A percentile compares a stretch with the other conserved stretches of the same genome.
These are phyloP conservation scores for Pagrus major DNA, from an alignment of 2,113 vertebrate genomes.

Conservation along the genomic window DNA sequence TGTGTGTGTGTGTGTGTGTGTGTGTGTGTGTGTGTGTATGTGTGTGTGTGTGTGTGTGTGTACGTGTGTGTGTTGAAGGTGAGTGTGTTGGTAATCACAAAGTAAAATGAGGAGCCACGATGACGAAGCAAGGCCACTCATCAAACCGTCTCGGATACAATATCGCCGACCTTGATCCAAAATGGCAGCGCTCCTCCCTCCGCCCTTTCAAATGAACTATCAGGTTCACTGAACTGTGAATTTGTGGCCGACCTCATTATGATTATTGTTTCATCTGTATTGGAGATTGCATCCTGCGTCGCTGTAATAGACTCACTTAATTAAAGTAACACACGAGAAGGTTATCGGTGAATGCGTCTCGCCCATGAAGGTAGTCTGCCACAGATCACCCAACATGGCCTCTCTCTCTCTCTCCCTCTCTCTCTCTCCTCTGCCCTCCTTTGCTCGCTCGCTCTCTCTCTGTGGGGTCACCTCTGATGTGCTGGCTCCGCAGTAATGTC, in stretches of 20 bases:
- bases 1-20: slow-evolving; percentile 22
- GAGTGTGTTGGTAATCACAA: slow-evolving; percentile 26
- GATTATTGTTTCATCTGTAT: slow-evolving; percentile 59
- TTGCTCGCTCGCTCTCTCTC: not conserved
- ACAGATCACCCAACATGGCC: slow-evolving; percentile 1
- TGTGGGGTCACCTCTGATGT: slow-evolving; percentile 50
- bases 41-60: slow-evolving; percentile 16
- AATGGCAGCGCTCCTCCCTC: slow-evolving; percentile 30
- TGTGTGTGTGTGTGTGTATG: slow-evolving; percentile 20
- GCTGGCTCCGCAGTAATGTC: slow-evolving; percentile 47
- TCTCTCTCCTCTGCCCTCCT: not conserved
- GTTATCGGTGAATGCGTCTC: not conserved
- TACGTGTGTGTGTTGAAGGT: not conserved
- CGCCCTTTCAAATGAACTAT: slow-evolving; percentile 28
- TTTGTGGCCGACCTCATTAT: slow-evolving; percentile 52
- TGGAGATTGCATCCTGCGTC: slow-evolving; percentile 25
- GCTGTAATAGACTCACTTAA: slow-evolving; percentile 36
- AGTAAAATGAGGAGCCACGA: slow-evolving; percentile 34
- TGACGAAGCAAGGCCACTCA: slow-evolving; percentile 13
- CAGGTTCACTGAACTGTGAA: slow-evolving; percentile 56
- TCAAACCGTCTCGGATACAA: slow-evolving; percentile 33
- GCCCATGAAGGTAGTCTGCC: slow-evolving; percentile 8
- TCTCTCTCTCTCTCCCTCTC: not conserved
- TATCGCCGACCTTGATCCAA: slow-evolving; percentile 59
- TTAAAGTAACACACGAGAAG: slow-evolving; percentile 56